Evolutionary conservation across 2,888 invertebrate genomes (phyloP).

Genomic region (Phalangium opilio): DNA sequence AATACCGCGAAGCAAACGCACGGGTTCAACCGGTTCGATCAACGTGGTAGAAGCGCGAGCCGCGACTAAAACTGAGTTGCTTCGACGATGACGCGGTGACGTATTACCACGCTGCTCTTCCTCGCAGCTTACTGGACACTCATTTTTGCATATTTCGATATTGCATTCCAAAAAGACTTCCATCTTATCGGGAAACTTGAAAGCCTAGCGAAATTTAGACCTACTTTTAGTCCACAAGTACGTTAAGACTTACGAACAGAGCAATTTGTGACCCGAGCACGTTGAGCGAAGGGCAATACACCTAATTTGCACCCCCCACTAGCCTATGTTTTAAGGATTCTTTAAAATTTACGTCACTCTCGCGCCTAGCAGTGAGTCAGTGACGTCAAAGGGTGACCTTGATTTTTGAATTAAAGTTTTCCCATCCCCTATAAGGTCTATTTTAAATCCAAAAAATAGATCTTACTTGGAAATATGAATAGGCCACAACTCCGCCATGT

Average conservation of each 20-base stretch:
- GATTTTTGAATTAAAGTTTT: too few relatives aligned
- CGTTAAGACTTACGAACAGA: too few relatives aligned
- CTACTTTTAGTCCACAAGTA: too few relatives aligned
- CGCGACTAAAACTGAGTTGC: background rate
- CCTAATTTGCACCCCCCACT: too few relatives aligned
- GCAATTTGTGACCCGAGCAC: too few relatives aligned
- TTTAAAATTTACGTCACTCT: too few relatives aligned
- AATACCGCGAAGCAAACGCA: slow-evolving; percentile 48
- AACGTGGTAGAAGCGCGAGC: background rate
- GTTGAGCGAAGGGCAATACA: too few relatives aligned
- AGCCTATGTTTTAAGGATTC: too few relatives aligned
- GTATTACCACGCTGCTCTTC: slow-evolving; percentile 27
- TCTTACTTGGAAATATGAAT: slow-evolving; percentile 10
- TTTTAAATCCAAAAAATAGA: too few relatives aligned
- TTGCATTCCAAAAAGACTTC: slow-evolving; percentile 66
- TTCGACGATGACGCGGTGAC: background rate
- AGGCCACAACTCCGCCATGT: slow-evolving; percentile 24
- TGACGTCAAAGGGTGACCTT: too few relatives aligned
- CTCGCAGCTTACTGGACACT: slow-evolving; percentile 43
- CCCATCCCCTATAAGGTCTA: too few relatives aligned
- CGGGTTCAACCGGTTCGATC: slow-evolving; percentile 33
- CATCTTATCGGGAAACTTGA: slow-evolving; percentile 68
- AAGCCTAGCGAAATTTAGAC: slow-evolving; percentile 18
- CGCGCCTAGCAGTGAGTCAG: too few relatives aligned
- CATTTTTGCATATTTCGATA: slow-evolving; percentile 61